These are phyloP conservation scores for Solea solea DNA, from an alignment of 2,113 vertebrate species.

Conservation along the genomic window DNA sequence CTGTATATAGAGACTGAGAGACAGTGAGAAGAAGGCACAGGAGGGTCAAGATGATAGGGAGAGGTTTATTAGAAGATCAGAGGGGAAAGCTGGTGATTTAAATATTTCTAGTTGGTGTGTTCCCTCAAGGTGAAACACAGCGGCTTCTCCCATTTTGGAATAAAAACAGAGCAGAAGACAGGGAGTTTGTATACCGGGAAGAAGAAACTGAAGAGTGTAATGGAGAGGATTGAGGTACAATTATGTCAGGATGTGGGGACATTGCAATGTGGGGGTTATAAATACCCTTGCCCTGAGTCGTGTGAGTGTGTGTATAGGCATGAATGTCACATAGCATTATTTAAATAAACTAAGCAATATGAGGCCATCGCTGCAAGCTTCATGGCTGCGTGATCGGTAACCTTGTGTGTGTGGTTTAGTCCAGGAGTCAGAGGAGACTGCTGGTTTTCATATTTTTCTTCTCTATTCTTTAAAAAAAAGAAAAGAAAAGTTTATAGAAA, in stretches of 20 bases:
- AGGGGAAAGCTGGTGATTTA: slow-evolving; percentile 42
- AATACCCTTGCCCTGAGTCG: slow-evolving; percentile 56
- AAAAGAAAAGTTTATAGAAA: no score
- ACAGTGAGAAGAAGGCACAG: not conserved
- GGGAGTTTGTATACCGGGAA: not conserved
- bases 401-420: slow-evolving; percentile 35
- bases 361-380: slow-evolving; percentile 53
- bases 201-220: slow-evolving; percentile 14
- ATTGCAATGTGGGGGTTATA: slow-evolving; percentile 41
- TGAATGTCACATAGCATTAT: slow-evolving; percentile 58
- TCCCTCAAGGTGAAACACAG: slow-evolving; percentile 15
- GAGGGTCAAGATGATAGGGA: not conserved
- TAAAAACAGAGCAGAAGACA: slow-evolving; percentile 1
- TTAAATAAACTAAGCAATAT: slow-evolving; percentile 54
- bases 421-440: not conserved
- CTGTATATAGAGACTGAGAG: not conserved
- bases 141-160: slow-evolving; percentile 7
- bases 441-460: no score
- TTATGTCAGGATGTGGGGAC: slow-evolving; percentile 40
- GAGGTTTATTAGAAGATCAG: slow-evolving; percentile 50
- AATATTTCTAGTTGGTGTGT: slow-evolving; percentile 29
- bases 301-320: slow-evolving; percentile 3
- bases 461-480: no score
- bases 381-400: slow-evolving; percentile 30
- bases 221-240: slow-evolving; percentile 53